phyloP scores from a whole-genome alignment of 2,113 vertebrate species.

The Melanerpes aurifrons region DNA sequence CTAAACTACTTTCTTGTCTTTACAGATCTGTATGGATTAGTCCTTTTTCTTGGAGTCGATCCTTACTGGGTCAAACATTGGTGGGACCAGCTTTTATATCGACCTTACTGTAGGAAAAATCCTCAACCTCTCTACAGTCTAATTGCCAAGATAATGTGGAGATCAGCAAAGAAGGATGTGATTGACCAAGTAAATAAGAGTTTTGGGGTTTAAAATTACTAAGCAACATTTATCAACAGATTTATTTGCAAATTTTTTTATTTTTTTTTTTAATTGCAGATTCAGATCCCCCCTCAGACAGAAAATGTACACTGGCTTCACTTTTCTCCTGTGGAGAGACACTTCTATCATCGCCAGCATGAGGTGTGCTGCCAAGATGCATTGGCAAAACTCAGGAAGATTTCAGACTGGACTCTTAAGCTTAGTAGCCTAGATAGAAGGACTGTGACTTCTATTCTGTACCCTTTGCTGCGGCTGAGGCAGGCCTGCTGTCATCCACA shows the following conservation, averaged over 20 bases:
- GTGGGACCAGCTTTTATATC: slow-evolving; percentile 96
- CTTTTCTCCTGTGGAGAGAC: slow-evolving; percentile 97
- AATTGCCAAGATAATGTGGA: slow-evolving; percentile 91
- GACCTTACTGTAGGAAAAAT: slow-evolving; percentile 91
- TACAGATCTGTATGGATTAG: slow-evolving; percentile 93
- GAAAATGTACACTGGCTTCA: slow-evolving; percentile 95
- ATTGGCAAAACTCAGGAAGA: slow-evolving; percentile 91
- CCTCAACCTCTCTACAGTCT: slow-evolving; percentile 87
- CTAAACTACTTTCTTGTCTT: slow-evolving; percentile 13
- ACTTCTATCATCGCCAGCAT: slow-evolving; percentile 98
- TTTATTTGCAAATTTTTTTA: background rate
- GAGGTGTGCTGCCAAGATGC: slow-evolving; percentile 98
- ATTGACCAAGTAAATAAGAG: slow-evolving; percentile 89
- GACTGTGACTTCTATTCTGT: slow-evolving; percentile 92
- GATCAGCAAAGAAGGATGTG: slow-evolving; percentile 97
- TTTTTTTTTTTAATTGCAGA: slow-evolving; percentile 75
- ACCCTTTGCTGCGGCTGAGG: slow-evolving; percentile 90
- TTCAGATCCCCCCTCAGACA: slow-evolving; percentile 96
- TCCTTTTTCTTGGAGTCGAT: slow-evolving; percentile 95
- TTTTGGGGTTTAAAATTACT: background rate
- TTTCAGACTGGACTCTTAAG: slow-evolving; percentile 95
- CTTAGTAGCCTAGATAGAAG: slow-evolving; percentile 94
- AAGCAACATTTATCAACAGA: background rate
- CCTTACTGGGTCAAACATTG: slow-evolving; percentile 97
- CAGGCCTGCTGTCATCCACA: slow-evolving; percentile 99